Evolutionary conservation across 2,888 invertebrate genomes (phyloP), one percentile per base, ranked within the genome.

Genomic region (Tiliacea aurago): DNA sequence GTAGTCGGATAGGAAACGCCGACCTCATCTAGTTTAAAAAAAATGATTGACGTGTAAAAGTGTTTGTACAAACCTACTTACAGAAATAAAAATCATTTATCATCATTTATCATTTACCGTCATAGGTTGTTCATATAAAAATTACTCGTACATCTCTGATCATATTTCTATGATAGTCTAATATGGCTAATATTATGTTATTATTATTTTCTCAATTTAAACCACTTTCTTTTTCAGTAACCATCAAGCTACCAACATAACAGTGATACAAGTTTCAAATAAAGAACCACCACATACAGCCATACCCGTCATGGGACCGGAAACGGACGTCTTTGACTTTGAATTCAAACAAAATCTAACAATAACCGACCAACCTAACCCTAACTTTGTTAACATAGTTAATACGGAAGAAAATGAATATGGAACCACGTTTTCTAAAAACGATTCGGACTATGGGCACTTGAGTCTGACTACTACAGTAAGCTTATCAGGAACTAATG

Each of bases 221-320:
- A 37, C 37, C 37, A 37, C 2, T 33, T 55, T 66, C 6, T 55
- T 53, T 83, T 76, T 7, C 91, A 93, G 58, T 86, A 95, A 94
- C 6, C 86, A 91, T 3, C 89, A 89, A 4, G 91, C 92, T 0
- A 93, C 96, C 0, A 97, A 97, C 80, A 93, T 97, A 49, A 97
- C 97, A 41, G 97, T 97, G 0, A 97, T 97, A n/a, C 95, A 97
- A 93, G 97, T 97, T 1, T 97, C 97, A 0, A 97, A 97, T 58
- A 95, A 94, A 49, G 93, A 90, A 0, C 93, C 95, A 0, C 96
- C 96, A 0, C 95, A 95, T 87, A 95, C 96, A 0, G 96, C 96
- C 0, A 96, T 95, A 41, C 95, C 95, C 0, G 91, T 95, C 0
- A 72, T 95, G 23, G 94, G 94, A 0, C 87, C 91, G 0, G 94